A percentile compares a stretch with the other conserved stretches of the same genome.
Evolutionary conservation across 2,888 invertebrate species (phyloP).

Genomic region (Sympetrum striolatum): DNA sequence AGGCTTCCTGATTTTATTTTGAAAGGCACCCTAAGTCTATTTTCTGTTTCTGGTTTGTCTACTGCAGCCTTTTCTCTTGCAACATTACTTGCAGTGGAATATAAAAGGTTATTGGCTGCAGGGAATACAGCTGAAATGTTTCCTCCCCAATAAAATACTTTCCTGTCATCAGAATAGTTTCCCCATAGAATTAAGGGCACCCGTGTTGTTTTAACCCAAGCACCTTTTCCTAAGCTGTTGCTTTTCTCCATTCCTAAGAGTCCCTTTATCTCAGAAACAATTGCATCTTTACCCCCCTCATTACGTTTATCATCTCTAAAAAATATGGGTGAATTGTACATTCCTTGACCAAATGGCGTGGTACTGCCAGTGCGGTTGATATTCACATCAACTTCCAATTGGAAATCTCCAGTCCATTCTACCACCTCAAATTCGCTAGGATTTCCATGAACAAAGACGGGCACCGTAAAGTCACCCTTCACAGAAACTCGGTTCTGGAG

Average conservation of each 20-base stretch:
- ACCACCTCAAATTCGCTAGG: slow-evolving; percentile 12
- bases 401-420: slow-evolving; percentile 1
- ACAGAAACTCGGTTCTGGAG: background rate
- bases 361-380: background rate
- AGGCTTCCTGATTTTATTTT: background rate
- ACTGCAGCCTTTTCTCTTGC: background rate
- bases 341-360: background rate
- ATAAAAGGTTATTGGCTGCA: slow-evolving; percentile 46
- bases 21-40: background rate
- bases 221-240: background rate
- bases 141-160: slow-evolving; percentile 46
- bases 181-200: slow-evolving; percentile 48
- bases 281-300: background rate
- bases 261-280: background rate
- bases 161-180: slow-evolving; percentile 47
- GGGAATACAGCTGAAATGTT: slow-evolving; percentile 46
- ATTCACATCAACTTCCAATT: background rate
- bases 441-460: slow-evolving; percentile 29
- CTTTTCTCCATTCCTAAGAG: background rate
- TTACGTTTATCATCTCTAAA: background rate
- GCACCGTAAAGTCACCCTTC: background rate
- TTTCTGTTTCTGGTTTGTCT: background rate
- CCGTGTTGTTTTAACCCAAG: slow-evolving; percentile 40
- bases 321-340: background rate
- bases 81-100: slow-evolving; percentile 45